Conservation (phyloP, 2,888 invertebrate genomes). For the Pristionchus arcanus region DNA sequence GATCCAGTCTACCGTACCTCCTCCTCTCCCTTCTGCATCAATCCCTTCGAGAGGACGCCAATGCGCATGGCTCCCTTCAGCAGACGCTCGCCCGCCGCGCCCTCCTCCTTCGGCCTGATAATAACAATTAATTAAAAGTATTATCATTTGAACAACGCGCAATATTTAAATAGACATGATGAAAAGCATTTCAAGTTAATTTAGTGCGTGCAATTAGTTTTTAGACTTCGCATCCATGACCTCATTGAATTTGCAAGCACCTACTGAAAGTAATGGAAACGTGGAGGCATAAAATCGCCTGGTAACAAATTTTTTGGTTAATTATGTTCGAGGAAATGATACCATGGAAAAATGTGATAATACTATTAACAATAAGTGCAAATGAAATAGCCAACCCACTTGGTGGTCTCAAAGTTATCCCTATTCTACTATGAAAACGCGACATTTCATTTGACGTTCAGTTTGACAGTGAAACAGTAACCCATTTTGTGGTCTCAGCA, state of each 20-base stretch:
- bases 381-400: not conserved
- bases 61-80: conserved; percentile 97
- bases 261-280: not conserved
- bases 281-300: not conserved
- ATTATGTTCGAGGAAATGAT: not conserved
- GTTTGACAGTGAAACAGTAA: not conserved
- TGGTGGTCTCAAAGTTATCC: not conserved
- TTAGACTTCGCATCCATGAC: too few species aligned
- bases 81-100: conserved; percentile 80
- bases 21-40: conserved; percentile 90
- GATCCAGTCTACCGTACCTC: not conserved
- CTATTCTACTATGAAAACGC: too few species aligned
- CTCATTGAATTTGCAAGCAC: too few species aligned
- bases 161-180: too few species aligned
- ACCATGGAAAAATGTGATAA: too few species aligned
- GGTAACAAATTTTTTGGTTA: not conserved
- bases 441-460: too few species aligned
- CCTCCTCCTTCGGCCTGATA: conserved; percentile 22
- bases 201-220: too few species aligned
- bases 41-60: conserved; percentile 91
- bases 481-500: conserved; percentile 75
- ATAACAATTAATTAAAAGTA: not conserved
- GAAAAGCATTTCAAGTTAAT: too few species aligned
- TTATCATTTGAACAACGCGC: not conserved
- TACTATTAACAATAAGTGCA: too few species aligned